A percentile compares a stretch with the other conserved stretches of the same genome.
phyloP scores from a whole-genome alignment of 1,140 invertebrate species.

The Pseudomyrmex dendroicus region DNA sequence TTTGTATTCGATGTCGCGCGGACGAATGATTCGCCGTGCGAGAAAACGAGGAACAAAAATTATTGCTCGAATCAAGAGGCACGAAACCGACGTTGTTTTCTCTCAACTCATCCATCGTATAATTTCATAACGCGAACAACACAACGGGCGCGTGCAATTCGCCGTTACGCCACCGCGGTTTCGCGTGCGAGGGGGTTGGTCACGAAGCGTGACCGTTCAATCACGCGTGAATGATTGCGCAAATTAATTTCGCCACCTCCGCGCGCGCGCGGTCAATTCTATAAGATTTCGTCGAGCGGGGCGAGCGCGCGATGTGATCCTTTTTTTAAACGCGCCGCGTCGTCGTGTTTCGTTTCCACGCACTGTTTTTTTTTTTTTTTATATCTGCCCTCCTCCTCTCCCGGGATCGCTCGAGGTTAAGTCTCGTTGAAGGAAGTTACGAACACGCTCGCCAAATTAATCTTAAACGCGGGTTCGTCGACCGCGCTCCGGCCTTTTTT shows the following conservation, averaged over 20 bases:
- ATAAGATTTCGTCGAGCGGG: not conserved
- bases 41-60: not conserved
- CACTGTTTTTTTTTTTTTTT: slow-evolving; percentile 12
- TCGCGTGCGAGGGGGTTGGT: not conserved
- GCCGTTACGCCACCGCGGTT: not conserved
- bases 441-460: slow-evolving; percentile 47
- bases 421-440: slow-evolving; percentile 58
- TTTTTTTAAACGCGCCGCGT: not conserved
- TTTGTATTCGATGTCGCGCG: not conserved
- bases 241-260: slow-evolving; percentile 44
- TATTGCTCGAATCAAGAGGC: not conserved
- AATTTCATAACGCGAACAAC: slow-evolving; percentile 12
- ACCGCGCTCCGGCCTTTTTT: slow-evolving; percentile 46
- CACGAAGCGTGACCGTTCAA: slow-evolving; percentile 42
- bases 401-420: slow-evolving; percentile 45
- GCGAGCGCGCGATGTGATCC: no score
- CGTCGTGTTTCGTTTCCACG: slow-evolving; percentile 23
- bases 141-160: not conserved
- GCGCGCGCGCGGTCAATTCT: slow-evolving; percentile 11
- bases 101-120: not conserved
- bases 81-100: not conserved
- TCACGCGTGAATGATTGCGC: slow-evolving; percentile 51
- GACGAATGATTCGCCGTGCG: not conserved
- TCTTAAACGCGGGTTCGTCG: slow-evolving; percentile 36
- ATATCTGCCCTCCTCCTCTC: slow-evolving; percentile 31